A percentile compares a stretch with the other conserved stretches of the same genome.
phyloP scores from a whole-genome alignment of 2,797 vertebrate species.

The Podargus strigoides region DNA sequence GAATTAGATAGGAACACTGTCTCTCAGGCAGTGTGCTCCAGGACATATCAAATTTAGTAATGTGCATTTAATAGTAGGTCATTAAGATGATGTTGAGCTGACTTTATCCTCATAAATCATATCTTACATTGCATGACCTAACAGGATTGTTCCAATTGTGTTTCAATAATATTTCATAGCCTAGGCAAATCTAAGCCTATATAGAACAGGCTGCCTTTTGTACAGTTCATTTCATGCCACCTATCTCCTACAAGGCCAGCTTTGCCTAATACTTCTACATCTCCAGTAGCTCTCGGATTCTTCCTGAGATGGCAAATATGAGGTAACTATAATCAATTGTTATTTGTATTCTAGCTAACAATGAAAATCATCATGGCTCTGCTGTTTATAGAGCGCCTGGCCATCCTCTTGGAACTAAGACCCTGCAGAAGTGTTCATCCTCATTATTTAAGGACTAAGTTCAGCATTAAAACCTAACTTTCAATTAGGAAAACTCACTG shows the following conservation, averaged over 20 bases:
- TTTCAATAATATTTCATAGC: not conserved
- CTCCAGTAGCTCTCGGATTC: not conserved
- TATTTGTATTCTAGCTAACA: not conserved
- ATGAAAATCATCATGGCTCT: not conserved
- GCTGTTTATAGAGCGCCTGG: not conserved
- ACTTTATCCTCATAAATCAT: slow-evolving; percentile 24
- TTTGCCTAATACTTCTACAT: not conserved
- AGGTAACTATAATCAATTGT: not conserved
- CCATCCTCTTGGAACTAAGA: not conserved
- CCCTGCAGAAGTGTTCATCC: not conserved
- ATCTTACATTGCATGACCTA: not conserved
- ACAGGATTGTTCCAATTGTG: not conserved
- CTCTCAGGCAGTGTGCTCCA: not conserved
- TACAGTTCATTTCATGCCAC: not conserved
- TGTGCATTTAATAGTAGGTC: not conserved
- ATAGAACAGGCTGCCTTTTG: not conserved
- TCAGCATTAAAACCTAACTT: not conserved
- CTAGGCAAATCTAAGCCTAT: not conserved
- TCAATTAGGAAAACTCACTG: not conserved
- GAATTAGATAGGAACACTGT: not conserved
- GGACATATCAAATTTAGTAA: not conserved
- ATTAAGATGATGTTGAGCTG: not conserved
- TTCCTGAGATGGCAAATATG: not conserved
- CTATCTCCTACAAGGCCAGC: not conserved
- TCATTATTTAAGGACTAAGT: not conserved